Percentiles rank a stretch among this genome's conserved stretches.
These are phyloP conservation scores for Decapterus maruadsi DNA, from an alignment of 2,797 vertebrate genomes.

Conservation along the genomic window DNA sequence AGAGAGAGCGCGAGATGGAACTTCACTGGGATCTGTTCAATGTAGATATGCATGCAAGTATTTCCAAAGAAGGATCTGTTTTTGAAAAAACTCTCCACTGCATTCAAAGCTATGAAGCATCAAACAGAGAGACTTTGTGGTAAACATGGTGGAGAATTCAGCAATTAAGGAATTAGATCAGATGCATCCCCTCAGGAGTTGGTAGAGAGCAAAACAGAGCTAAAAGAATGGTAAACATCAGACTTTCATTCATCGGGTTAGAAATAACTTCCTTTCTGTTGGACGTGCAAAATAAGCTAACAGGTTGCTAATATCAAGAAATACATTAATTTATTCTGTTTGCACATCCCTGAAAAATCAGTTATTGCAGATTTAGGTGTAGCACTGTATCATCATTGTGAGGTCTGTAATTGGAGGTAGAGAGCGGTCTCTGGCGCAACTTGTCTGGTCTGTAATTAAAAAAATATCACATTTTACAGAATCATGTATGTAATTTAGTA, in stretches of 20 bases:
- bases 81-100: not conserved
- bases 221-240: not conserved
- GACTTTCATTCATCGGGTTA: not conserved
- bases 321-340: too few species aligned
- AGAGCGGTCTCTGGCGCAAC: too few species aligned
- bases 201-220: not conserved
- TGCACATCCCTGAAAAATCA: too few species aligned
- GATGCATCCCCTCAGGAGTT: too few species aligned
- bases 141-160: not conserved
- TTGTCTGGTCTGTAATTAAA: too few species aligned
- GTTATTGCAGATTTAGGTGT: too few species aligned
- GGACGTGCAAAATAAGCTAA: not conserved
- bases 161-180: not conserved
- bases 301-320: not conserved
- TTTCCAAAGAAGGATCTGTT: not conserved
- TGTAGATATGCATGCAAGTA: conserved; percentile 34
- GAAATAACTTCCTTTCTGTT: not conserved
- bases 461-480: too few species aligned
- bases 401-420: too few species aligned
- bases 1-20: not conserved
- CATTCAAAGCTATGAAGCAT: not conserved
- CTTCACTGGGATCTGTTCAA: conserved; percentile 50
- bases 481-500: too few species aligned
- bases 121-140: not conserved
- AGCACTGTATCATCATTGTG: too few species aligned